Conservation (phyloP, 2,888 invertebrate genomes). For the Axea sp. region DNA sequence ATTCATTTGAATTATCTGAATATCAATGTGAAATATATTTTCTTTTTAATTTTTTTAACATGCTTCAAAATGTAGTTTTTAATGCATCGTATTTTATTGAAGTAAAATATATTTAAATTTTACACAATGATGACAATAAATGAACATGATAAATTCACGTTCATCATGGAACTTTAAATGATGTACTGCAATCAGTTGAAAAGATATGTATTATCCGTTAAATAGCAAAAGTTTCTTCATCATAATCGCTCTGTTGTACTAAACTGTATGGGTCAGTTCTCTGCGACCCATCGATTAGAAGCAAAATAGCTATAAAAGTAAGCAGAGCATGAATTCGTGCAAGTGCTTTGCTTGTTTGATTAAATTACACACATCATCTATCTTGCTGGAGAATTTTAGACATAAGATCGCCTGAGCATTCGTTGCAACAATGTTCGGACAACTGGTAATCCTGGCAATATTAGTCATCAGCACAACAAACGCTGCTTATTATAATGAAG, state of each 20-base stretch:
- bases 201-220: conserved; percentile 6
- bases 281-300: conserved; percentile 25
- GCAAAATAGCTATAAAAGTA: conserved; percentile 34
- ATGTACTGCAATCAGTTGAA: too few relatives aligned
- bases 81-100: too few relatives aligned
- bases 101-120: too few relatives aligned
- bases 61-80: too few relatives aligned
- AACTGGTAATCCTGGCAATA: conserved; percentile 62
- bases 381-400: background rate
- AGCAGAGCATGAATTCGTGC: background rate
- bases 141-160: too few relatives aligned
- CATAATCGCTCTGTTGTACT: conserved; percentile 19
- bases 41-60: too few relatives aligned
- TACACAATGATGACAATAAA: too few relatives aligned
- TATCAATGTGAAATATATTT: too few relatives aligned
- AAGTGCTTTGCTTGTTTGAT: conserved; percentile 7
- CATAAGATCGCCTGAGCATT: conserved; percentile 55
- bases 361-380: background rate
- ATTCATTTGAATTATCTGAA: too few relatives aligned
- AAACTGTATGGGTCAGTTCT: conserved; percentile 21
- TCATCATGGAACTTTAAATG: too few relatives aligned
- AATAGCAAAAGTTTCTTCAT: too few relatives aligned
- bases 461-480: conserved; percentile 63
- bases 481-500: conserved; percentile 63
- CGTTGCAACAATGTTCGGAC: conserved; percentile 63